Evolutionary conservation across 2,888 invertebrate genomes (phyloP).

Genomic region (Metalampra italica): DNA sequence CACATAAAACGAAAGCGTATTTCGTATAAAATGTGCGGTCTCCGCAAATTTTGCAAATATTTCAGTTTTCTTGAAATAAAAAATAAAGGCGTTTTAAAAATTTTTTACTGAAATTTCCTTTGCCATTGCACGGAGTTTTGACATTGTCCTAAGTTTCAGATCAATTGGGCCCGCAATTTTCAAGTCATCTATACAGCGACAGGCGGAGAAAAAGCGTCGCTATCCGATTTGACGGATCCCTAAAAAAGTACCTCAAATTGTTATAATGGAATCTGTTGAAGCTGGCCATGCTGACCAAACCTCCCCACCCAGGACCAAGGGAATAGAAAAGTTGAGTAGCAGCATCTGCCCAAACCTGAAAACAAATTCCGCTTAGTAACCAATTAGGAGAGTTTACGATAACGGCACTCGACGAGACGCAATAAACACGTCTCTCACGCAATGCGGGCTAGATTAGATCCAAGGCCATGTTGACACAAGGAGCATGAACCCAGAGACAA

Average conservation of each 20-base stretch:
- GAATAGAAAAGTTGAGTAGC: constrained; percentile 96
- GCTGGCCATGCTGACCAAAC: constrained; percentile 90
- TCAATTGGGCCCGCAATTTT: too few relatives aligned
- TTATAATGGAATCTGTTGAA: constrained; percentile 88
- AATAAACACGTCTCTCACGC: constrained; percentile 1
- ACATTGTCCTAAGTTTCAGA: too few relatives aligned
- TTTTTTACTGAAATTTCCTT: too few relatives aligned
- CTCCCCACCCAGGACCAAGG: constrained; percentile 92
- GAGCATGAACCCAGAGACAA: neutral
- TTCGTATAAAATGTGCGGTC: too few relatives aligned
- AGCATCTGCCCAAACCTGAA: constrained; percentile 93
- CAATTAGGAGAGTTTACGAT: neutral
- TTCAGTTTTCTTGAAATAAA: too few relatives aligned
- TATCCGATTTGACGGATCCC: too few relatives aligned
- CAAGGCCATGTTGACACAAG: neutral
- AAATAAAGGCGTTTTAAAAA: too few relatives aligned
- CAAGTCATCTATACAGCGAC: too few relatives aligned
- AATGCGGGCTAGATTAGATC: neutral
- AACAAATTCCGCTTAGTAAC: neutral
- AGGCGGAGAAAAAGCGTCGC: too few relatives aligned
- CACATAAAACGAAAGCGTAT: too few relatives aligned
- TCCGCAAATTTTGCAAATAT: too few relatives aligned
- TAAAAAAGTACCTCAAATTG: constrained; percentile 73
- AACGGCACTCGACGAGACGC: neutral
- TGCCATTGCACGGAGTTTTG: too few relatives aligned